Evolutionary conservation across 2,113 vertebrate species (phyloP), one percentile per base, ranked within the genome.

Genomic region (Apeltes quadracus): DNA sequence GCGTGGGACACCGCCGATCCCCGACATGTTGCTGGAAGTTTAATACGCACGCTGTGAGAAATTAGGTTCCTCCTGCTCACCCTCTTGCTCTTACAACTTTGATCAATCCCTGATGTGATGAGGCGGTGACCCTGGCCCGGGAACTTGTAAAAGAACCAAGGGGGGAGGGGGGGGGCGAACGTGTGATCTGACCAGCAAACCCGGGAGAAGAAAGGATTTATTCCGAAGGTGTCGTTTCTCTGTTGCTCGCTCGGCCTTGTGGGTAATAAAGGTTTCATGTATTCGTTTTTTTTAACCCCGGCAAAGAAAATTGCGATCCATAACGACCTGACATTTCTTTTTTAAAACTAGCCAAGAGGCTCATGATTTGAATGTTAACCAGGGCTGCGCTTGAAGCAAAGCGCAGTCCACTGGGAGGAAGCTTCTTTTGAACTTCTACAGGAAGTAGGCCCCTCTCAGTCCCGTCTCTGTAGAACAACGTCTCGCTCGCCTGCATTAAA

Each of bases 251-350:
- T 68, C 68, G 82, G 93, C 84, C 93, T 93, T 92, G 80, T 91
- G 93, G 93, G 93, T 94, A 94, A 94, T 95, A 93, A 94, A 92
- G 91, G 87, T 94, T 94, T 94, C 91, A 94, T 94, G 91, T 93
- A 94, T 94, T 94, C 92, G 74, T 93, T 94, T 94, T 92, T 34
- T 34, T 29, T 29, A 2, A 90, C 83, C 84, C 84, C 8, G 66
- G 90, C 81, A 90, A 94, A 93, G 7, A 34, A 34, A 93, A 92
- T 82, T 90, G 89, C 88, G 72, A 91, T 94, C 92, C 88, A 93
- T 93, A 93, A 94, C 93, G 92, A 94, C 90, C 90, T 94, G 93
- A 92, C 93, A 91, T 95, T 93, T 92, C 85, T 91, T 90, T 87
- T 90, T 92, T 92, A 77, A 83, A 93, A 92, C 89, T 89, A 90